Conservation (phyloP, 2,113 vertebrate genomes). For the Benitochromis conjunctus region DNA sequence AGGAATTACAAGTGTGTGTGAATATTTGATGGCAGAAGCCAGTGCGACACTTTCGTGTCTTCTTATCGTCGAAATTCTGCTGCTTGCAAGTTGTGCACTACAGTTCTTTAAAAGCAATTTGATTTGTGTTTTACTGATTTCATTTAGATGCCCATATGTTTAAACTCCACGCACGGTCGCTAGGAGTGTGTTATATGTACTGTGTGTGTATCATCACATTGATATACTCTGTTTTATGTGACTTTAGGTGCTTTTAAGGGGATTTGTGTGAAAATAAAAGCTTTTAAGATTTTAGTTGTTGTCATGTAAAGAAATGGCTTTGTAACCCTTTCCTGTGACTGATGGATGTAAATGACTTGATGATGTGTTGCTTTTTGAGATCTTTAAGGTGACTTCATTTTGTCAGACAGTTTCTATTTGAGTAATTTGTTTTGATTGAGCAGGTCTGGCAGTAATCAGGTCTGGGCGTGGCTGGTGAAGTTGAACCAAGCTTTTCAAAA, state of each 20-base stretch:
- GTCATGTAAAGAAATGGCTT: background rate
- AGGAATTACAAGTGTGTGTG: slow-evolving; percentile 51
- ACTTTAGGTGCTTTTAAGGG: background rate
- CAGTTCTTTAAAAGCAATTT: background rate
- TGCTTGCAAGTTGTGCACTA: background rate
- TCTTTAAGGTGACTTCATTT: background rate
- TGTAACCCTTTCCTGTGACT: background rate
- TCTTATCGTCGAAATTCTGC: background rate
- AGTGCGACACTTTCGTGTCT: background rate
- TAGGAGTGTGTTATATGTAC: background rate
- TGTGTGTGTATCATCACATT: background rate
- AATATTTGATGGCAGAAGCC: slow-evolving; percentile 65
- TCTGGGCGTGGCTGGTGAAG: background rate
- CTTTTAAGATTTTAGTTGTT: background rate
- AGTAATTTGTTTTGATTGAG: background rate
- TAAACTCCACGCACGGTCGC: background rate
- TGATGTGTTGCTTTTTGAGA: background rate
- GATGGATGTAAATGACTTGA: background rate
- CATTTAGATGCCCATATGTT: background rate
- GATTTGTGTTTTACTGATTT: background rate
- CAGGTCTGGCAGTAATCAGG: background rate
- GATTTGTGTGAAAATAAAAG: background rate
- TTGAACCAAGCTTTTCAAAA: background rate
- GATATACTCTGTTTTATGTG: background rate
- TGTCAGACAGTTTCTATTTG: background rate